Conservation (phyloP, 35 echinoderm and acorn worm species). For the Apostichopus japonicus region DNA sequence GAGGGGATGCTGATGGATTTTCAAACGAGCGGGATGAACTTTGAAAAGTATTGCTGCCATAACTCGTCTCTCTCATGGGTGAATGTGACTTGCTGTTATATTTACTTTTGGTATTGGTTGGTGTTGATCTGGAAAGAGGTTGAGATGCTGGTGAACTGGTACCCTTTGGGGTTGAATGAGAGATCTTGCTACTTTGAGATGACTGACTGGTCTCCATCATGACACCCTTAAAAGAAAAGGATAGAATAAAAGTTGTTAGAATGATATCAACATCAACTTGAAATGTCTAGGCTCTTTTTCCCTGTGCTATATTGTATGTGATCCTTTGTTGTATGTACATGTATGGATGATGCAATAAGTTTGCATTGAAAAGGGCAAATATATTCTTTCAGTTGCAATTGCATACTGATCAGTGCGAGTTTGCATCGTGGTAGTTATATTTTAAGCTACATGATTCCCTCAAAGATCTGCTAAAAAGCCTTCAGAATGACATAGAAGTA, state of each 20-base stretch:
- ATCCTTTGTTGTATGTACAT: too few relatives aligned
- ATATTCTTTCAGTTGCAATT: too few relatives aligned
- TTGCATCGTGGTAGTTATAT: too few relatives aligned
- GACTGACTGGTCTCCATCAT: neutral
- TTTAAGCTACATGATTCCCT: too few relatives aligned
- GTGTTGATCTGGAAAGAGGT: neutral
- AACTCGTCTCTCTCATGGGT: neutral
- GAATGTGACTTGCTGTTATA: neutral
- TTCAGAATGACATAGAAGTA: too few relatives aligned
- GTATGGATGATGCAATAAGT: too few relatives aligned
- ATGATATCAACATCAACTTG: too few relatives aligned
- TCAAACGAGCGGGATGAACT: neutral
- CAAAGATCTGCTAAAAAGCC: too few relatives aligned
- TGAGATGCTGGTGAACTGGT: neutral
- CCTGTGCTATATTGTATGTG: too few relatives aligned
- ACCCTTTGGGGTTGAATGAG: neutral
- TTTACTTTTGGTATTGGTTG: neutral
- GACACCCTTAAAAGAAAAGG: neutral
- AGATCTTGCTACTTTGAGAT: neutral
- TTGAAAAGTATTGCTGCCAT: conserved; percentile 11
- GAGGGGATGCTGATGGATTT: neutral
- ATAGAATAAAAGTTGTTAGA: neutral
- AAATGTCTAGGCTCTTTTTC: too few relatives aligned
- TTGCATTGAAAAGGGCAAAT: too few relatives aligned
- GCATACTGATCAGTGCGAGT: too few relatives aligned